Percentiles rank a stretch among this genome's conserved stretches.
Conservation (phyloP, 2,888 invertebrate species). For the Mythimna loreyi region DNA sequence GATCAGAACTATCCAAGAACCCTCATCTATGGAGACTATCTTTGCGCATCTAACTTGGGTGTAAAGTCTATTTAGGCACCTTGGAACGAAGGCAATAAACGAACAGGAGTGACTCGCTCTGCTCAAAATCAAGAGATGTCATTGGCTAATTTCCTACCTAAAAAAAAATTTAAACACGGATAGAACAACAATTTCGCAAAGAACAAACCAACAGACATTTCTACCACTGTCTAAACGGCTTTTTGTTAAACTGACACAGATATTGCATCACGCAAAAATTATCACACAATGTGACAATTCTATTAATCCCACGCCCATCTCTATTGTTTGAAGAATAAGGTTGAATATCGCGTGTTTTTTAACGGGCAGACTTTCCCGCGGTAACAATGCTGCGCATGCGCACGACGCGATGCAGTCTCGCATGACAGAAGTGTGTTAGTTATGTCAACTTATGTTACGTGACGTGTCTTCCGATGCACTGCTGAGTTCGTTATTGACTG, state of each 20-base stretch:
- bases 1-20: too few relatives aligned
- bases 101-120: too few relatives aligned
- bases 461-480: slow-evolving; percentile 62
- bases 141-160: too few relatives aligned
- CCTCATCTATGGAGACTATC: too few relatives aligned
- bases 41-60: too few relatives aligned
- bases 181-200: slow-evolving; percentile 43
- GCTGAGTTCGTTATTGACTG: slow-evolving; percentile 34
- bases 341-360: slow-evolving; percentile 28
- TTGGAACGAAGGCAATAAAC: too few relatives aligned
- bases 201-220: slow-evolving; percentile 24
- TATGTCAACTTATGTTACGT: slow-evolving; percentile 70
- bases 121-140: too few relatives aligned
- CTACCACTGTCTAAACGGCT: slow-evolving; percentile 41
- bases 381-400: slow-evolving; percentile 53
- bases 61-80: too few relatives aligned
- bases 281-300: slow-evolving; percentile 51
- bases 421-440: slow-evolving; percentile 66
- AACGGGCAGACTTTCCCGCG: slow-evolving; percentile 51
- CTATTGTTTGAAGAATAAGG: slow-evolving; percentile 11
- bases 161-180: slow-evolving; percentile 14
- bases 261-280: slow-evolving; percentile 62
- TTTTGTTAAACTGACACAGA: slow-evolving; percentile 61
- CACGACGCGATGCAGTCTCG: slow-evolving; percentile 62
- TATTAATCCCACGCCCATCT: neutral